Evolutionary conservation across 2,113 vertebrate species (phyloP).

Genomic region (Choloepus hoffmanni): DNA sequence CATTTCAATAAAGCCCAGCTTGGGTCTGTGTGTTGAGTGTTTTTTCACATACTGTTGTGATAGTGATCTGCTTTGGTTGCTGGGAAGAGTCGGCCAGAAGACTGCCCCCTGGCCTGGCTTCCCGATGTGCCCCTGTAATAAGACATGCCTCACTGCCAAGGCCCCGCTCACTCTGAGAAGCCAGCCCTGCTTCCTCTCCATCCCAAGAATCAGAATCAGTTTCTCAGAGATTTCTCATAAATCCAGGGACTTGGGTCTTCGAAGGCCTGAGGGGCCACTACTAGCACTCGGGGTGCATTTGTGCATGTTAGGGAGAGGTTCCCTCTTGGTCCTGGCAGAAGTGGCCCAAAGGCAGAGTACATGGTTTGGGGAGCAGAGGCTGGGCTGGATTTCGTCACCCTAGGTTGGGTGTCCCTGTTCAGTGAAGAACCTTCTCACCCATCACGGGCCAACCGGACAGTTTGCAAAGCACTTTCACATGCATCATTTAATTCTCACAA

Average conservation of each 20-base stretch:
- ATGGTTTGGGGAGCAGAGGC: not conserved
- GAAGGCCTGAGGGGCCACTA: not conserved
- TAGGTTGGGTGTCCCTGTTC: not conserved
- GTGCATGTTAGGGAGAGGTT: not conserved
- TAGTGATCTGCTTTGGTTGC: constrained; percentile 22
- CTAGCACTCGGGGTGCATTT: not conserved
- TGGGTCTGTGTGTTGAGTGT: constrained; percentile 75
- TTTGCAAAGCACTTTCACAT: not conserved
- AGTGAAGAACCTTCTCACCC: not conserved
- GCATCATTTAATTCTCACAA: not conserved
- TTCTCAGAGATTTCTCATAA: not conserved
- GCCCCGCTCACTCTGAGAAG: not conserved
- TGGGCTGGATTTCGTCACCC: not conserved
- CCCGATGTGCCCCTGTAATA: not conserved
- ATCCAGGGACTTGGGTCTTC: not conserved
- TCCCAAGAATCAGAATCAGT: not conserved
- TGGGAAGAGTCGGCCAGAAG: not conserved
- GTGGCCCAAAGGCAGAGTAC: not conserved
- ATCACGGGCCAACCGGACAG: not conserved
- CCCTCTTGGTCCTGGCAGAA: not conserved
- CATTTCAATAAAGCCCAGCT: constrained; percentile 79
- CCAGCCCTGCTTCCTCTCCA: not conserved
- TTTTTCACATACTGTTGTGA: constrained; percentile 41
- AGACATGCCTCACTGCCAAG: not conserved
- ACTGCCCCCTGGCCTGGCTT: not conserved